Evolutionary conservation across 1,140 invertebrate genomes (phyloP).

Genomic region (Macrobrachium rosenbergii): DNA sequence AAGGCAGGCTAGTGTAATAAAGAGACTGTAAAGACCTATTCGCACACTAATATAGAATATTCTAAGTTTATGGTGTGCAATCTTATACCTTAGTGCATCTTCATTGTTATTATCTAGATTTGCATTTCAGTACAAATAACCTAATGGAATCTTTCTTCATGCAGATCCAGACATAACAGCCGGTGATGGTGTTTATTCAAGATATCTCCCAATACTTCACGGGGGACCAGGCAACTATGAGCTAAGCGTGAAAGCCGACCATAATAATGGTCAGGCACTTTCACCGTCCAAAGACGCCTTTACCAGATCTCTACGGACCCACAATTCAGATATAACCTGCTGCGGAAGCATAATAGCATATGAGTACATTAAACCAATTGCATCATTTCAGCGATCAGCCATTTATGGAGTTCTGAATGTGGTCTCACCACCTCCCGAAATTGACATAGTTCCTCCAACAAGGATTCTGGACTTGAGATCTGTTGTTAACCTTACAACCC

Average conservation of each 20-base stretch:
- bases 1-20: too few relatives aligned
- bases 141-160: not conserved
- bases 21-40: too few relatives aligned
- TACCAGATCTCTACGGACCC: constrained; percentile 12
- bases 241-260: constrained; percentile 42
- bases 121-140: too few relatives aligned
- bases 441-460: constrained; percentile 68
- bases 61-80: too few relatives aligned
- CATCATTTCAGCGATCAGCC: constrained; percentile 45
- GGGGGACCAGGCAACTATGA: constrained; percentile 62
- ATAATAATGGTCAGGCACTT: constrained; percentile 51
- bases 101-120: too few relatives aligned
- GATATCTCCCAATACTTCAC: constrained; percentile 72
- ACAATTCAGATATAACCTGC: not conserved
- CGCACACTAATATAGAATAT: too few relatives aligned
- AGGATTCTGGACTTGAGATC: constrained; percentile 68
- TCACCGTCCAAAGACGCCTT: constrained; percentile 37
- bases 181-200: constrained; percentile 79
- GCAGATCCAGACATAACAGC: constrained; percentile 78
- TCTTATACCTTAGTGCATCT: too few relatives aligned
- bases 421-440: constrained; percentile 18
- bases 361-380: not conserved
- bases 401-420: constrained; percentile 52
- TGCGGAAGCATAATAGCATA: not conserved
- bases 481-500: constrained; percentile 53